phyloP scores from a whole-genome alignment of 2,113 vertebrate genomes.

The Mandrillus leucophaeus region DNA sequence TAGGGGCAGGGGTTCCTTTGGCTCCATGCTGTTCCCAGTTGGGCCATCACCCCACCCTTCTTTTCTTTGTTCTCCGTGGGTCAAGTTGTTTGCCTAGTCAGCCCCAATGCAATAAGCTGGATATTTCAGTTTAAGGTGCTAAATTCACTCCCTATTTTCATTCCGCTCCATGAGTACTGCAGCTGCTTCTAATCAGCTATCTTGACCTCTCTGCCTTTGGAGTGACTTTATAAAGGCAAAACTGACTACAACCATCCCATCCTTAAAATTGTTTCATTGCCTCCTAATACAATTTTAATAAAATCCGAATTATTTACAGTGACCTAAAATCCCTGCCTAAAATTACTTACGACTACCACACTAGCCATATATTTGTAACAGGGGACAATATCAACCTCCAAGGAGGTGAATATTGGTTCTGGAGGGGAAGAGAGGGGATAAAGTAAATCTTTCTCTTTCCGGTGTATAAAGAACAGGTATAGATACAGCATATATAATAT shows the following conservation, averaged over 20 bases:
- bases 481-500: background rate
- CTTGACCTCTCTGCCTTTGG: no score
- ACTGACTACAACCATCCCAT: no score
- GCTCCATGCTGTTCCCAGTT: no score
- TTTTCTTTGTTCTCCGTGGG: no score
- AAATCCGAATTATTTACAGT: background rate
- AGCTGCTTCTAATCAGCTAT: no score
- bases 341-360: background rate
- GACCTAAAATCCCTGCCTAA: background rate
- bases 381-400: background rate
- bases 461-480: background rate
- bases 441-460: background rate
- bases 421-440: background rate
- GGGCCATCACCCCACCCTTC: no score
- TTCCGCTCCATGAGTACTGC: no score
- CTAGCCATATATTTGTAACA: background rate
- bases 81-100: no score
- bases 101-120: no score
- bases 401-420: background rate
- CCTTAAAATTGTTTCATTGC: background rate
- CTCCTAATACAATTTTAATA: background rate
- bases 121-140: no score
- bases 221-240: background rate
- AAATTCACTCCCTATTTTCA: no score
- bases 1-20: no score